phyloP scores from a whole-genome alignment of 2,113 vertebrate genomes.

The Megatriorchis doriae region DNA sequence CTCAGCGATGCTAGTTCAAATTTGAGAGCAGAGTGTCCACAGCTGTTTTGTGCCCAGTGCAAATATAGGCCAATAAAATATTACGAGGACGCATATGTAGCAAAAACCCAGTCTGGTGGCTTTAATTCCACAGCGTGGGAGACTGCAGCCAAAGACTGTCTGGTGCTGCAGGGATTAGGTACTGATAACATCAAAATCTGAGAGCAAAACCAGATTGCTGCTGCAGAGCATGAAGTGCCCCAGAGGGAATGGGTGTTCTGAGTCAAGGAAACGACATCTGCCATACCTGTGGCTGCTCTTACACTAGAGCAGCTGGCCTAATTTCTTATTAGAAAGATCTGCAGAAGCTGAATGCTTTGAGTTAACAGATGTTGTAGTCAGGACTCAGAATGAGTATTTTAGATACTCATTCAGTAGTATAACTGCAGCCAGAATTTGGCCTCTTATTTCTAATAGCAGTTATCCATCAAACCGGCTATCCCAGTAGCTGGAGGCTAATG shows the following conservation, averaged over 20 bases:
- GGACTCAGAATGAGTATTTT: background rate
- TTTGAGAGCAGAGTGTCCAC: background rate
- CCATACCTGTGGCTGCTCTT: background rate
- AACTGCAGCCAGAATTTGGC: background rate
- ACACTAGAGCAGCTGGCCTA: background rate
- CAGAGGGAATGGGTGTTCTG: background rate
- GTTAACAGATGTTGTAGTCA: background rate
- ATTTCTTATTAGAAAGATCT: background rate
- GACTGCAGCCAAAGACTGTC: conserved; percentile 22
- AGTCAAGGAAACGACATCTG: background rate
- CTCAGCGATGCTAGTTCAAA: background rate
- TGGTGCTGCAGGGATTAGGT: conserved; percentile 41
- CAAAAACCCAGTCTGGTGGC: background rate
- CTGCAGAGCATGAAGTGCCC: background rate
- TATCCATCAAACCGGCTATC: background rate
- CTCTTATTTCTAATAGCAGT: background rate
- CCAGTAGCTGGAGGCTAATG: background rate
- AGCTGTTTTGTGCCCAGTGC: background rate
- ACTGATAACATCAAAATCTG: conserved; percentile 36
- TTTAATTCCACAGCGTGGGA: conserved; percentile 1
- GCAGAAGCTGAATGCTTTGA: background rate
- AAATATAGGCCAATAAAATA: conserved; percentile 38
- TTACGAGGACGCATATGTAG: background rate
- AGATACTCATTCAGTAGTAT: background rate
- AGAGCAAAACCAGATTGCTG: conserved; percentile 30